Base-by-base conservation (phyloP, 2,113 vertebrate genomes). In the Neogobius melanostomus region DNA sequence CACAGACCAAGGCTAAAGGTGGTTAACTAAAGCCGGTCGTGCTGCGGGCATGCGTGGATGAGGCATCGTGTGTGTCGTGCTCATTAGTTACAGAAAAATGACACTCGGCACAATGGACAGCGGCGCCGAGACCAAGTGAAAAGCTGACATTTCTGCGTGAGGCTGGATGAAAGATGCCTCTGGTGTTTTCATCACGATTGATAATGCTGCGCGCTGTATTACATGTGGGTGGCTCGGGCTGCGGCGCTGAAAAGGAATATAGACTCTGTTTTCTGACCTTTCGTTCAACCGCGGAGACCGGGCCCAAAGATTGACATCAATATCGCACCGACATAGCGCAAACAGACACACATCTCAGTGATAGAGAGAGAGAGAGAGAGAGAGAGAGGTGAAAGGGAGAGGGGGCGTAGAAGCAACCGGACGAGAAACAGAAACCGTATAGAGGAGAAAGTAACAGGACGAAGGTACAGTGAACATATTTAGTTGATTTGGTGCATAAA, bases 221-320 rank as follows among this genome's bases (percentile, higher is more conserved):
- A 80, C 66, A 78, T 75, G 84, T 83, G 82, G 84, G 84, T 78
- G 87, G 84, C 84, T 87, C 73, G 68, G 78, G 80, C 72, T 68
- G 15, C 8, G 80, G 74, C 68, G 46, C 84, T 83, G 81, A 87
- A 89, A 87, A 75, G 78, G 75, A 81, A 87, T 79, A 79, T 75
- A 79, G 74, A 87, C 79, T 79, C 82, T 84, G 81, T 79, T 82
- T 76, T 80, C 60, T 89, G 89, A 90, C 87, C 87, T 90, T 90
- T 90, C 57, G 63, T 75, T 77, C 56, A 60, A 66, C 80, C 44
- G 72, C 16, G 63, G 48, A 72, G 76, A 88, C 81, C 77, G 77
- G 21, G 69, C 69, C 68, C 52, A 66, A 43, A 45, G 78, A 78
- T 65, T 79, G 82, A 83, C 76, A 84, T 82, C 76, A 85, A 86